These are phyloP conservation scores for Hylaeus volcanicus DNA, from an alignment of 1,140 invertebrate genomes.

Conservation along the genomic window DNA sequence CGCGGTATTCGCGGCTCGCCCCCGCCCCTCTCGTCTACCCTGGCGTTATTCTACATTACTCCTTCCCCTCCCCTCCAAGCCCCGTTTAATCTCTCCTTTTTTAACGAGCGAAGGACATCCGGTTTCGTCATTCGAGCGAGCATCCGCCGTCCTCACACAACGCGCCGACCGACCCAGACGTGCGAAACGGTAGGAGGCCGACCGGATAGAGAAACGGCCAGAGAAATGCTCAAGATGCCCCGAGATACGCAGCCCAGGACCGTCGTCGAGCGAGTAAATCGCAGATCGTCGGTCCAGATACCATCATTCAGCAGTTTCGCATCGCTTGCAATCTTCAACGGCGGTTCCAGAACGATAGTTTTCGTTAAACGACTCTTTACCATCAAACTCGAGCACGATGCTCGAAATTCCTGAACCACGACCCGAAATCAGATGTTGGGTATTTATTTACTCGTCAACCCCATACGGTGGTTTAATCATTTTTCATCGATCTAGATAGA, in stretches of 20 bases:
- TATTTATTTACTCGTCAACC: too few relatives aligned
- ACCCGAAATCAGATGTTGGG: too few relatives aligned
- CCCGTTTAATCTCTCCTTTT: constrained; percentile 46
- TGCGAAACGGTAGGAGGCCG: constrained; percentile 42
- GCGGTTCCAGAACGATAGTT: background rate
- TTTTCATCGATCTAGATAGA: too few relatives aligned
- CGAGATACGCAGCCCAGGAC: constrained; percentile 41
- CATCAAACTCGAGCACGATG: background rate
- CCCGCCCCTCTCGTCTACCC: background rate
- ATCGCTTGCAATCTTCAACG: background rate
- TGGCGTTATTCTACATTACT: constrained; percentile 42
- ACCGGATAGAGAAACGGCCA: constrained; percentile 43
- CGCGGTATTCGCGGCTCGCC: constrained; percentile 5
- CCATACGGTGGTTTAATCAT: too few relatives aligned
- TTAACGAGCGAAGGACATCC: constrained; percentile 69
- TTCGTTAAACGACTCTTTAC: constrained; percentile 8
- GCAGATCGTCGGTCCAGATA: constrained; percentile 35
- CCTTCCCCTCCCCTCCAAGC: too few relatives aligned
- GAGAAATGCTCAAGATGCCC: constrained; percentile 53
- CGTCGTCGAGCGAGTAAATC: constrained; percentile 44
- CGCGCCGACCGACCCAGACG: constrained; percentile 21
- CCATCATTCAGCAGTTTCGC: constrained; percentile 29
- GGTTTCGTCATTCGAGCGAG: constrained; percentile 61
- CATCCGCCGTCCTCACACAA: constrained; percentile 29
- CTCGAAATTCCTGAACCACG: too few relatives aligned